Percentiles rank a stretch among this genome's conserved stretches.
These are phyloP conservation scores for Clarias batrachus DNA, from an alignment of 2,113 vertebrate species.

Conservation along the genomic window DNA sequence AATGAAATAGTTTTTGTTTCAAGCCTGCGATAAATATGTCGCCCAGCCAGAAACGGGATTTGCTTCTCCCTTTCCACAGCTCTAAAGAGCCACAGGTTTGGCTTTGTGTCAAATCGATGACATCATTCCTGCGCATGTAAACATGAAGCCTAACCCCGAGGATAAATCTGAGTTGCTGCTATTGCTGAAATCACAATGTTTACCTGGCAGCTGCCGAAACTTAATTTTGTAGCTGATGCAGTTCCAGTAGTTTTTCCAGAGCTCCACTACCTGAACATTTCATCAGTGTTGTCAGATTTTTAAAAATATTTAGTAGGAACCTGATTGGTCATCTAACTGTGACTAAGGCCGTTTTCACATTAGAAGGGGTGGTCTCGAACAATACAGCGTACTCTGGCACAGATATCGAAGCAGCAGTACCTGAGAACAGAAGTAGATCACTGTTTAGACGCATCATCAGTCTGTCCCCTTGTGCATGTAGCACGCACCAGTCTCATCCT, in stretches of 20 bases:
- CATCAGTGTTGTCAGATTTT: no score
- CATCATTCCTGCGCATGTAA: background rate
- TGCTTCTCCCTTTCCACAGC: background rate
- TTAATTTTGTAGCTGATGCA: background rate
- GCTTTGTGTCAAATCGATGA: background rate
- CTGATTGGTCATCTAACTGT: no score
- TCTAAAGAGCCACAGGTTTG: background rate
- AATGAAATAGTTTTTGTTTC: background rate
- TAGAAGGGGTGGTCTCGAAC: no score
- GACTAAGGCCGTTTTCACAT: no score
- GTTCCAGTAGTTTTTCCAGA: conserved; percentile 13
- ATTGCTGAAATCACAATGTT: background rate
- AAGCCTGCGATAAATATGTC: background rate
- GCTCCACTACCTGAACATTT: conserved; percentile 36
- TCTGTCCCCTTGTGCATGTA: no score
- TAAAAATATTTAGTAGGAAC: no score
- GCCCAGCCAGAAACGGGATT: background rate
- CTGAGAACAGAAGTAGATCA: no score
- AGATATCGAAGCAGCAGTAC: no score
- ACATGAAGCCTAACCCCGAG: background rate
- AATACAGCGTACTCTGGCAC: no score
- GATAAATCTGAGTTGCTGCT: background rate
- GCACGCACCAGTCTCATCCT: no score
- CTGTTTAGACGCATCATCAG: no score
- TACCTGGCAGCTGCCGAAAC: background rate